These are phyloP conservation scores for Hyaena hyaena DNA, from an alignment of 2,113 vertebrate species.

Conservation along the genomic window DNA sequence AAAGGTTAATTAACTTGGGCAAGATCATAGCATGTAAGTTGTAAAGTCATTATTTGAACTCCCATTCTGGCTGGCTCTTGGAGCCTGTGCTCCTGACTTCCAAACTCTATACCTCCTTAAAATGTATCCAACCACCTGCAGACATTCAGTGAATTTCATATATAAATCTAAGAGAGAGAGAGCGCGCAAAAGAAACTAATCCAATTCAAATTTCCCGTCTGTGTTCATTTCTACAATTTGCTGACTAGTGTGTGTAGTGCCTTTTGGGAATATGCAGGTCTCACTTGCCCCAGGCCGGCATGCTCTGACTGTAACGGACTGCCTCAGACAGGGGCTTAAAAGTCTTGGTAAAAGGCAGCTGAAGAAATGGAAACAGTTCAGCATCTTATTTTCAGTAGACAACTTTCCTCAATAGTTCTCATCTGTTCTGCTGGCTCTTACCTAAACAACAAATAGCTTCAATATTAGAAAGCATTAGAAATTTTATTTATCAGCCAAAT, in stretches of 20 bases:
- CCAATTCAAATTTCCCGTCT: not conserved
- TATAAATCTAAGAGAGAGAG: not conserved
- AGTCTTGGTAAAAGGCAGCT: not conserved
- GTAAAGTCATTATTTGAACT: not conserved
- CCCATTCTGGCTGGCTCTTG: not conserved
- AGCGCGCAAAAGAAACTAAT: not conserved
- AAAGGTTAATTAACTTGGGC: not conserved
- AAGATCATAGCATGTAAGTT: not conserved
- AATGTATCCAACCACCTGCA: conserved; percentile 3
- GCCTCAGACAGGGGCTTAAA: not conserved
- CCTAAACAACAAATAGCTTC: not conserved
- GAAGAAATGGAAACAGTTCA: not conserved
- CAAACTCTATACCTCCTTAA: not conserved
- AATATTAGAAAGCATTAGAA: conserved; percentile 16
- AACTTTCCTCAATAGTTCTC: not conserved
- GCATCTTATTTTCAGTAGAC: conserved; percentile 20
- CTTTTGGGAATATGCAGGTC: not conserved
- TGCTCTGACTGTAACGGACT: not conserved
- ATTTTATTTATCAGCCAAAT: not conserved
- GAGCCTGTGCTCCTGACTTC: not conserved
- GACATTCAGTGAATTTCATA: not conserved
- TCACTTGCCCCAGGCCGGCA: not conserved
- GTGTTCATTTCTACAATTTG: not conserved
- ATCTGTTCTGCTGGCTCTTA: not conserved
- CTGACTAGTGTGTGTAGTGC: not conserved